A percentile compares a stretch with the other conserved stretches of the same genome.
Conservation (phyloP, 1,140 invertebrate species). For the Drosophila parabipectinata region DNA sequence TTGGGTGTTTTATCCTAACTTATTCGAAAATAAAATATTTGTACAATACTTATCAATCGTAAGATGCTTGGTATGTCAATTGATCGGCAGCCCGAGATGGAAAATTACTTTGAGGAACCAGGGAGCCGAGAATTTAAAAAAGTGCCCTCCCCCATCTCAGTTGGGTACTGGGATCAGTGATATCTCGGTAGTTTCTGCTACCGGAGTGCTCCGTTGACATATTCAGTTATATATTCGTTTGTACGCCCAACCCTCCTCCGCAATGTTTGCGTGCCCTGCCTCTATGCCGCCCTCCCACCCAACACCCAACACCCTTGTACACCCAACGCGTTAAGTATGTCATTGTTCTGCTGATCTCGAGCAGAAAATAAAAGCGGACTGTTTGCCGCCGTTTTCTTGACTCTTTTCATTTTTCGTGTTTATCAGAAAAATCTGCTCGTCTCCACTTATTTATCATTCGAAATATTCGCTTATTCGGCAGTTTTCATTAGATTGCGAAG, state of each 20-base stretch:
- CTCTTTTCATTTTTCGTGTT: constrained; percentile 77
- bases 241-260: constrained; percentile 18
- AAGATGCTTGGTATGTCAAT: constrained; percentile 15
- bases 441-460: constrained; percentile 68
- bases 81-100: constrained; percentile 29
- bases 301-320: background rate
- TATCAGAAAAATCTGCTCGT: constrained; percentile 68
- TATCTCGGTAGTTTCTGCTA: constrained; percentile 36
- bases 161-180: background rate
- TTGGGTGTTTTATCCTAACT: constrained; percentile 8
- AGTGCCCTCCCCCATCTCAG: background rate
- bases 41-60: constrained; percentile 14
- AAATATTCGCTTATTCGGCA: constrained; percentile 64
- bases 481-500: constrained; percentile 76
- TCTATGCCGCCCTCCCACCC: background rate
- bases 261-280: constrained; percentile 18
- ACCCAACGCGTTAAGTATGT: constrained; percentile 78
- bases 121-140: background rate
- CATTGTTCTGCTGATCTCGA: constrained; percentile 67
- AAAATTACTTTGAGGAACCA: constrained; percentile 50
- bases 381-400: constrained; percentile 74
- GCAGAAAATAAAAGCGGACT: constrained; percentile 49
- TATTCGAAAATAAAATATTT: constrained; percentile 48
- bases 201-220: constrained; percentile 44
- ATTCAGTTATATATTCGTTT: constrained; percentile 48